Conservation (phyloP, 2,888 invertebrate genomes). For the Gryllus longicercus region DNA sequence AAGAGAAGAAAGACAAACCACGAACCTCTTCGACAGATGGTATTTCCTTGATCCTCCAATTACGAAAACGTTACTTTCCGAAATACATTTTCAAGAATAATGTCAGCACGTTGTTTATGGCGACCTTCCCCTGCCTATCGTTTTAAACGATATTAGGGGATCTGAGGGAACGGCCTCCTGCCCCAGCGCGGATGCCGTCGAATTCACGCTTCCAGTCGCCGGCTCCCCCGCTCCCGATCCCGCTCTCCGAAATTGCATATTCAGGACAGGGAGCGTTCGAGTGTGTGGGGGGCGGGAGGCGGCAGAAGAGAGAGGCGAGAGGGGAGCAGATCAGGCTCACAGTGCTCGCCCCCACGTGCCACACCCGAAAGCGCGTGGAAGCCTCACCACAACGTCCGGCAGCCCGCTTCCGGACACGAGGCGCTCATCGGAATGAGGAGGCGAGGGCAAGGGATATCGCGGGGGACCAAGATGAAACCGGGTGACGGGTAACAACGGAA, state of each 20-base stretch:
- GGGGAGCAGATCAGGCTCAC: neutral
- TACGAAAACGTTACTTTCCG: neutral
- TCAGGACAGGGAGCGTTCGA: neutral
- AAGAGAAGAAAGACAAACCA: no score
- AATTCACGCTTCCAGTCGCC: neutral
- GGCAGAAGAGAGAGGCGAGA: no score
- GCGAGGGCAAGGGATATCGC: neutral
- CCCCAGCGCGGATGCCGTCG: constrained; percentile 1
- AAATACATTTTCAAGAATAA: constrained; percentile 1
- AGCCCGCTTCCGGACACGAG: no score
- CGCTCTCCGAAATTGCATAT: constrained; percentile 8
- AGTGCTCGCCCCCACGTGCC: neutral
- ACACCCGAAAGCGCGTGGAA: neutral
- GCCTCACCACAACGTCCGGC: neutral
- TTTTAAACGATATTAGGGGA: neutral
- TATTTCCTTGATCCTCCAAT: no score
- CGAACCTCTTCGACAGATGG: no score
- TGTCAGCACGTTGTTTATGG: neutral
- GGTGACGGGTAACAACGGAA: no score
- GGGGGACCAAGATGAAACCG: no score
- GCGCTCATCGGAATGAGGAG: neutral
- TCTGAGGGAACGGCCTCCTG: neutral
- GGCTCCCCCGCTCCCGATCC: neutral
- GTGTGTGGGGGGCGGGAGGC: neutral
- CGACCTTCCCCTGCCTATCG: neutral